phyloP scores from a whole-genome alignment of 2,888 invertebrate species.

The Macrosoma leucophasiata region DNA sequence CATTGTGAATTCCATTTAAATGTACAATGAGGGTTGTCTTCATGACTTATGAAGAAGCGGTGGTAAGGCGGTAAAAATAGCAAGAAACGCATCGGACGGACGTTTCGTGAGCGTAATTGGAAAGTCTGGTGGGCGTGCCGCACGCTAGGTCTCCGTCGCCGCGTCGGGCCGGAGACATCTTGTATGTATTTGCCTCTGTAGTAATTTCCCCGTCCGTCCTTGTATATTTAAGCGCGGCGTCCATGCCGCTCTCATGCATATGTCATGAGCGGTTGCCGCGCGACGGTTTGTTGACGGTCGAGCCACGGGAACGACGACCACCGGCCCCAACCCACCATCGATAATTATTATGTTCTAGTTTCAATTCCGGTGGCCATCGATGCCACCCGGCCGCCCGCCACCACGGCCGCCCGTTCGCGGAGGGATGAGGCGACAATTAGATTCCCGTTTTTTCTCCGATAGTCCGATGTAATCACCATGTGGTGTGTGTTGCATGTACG shows the following conservation, averaged over 20 bases:
- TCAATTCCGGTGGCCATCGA: constrained; percentile 59
- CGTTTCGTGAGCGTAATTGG: constrained; percentile 50
- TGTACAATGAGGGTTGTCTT: constrained; percentile 46
- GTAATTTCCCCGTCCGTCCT: constrained; percentile 67
- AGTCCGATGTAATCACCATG: constrained; percentile 42
- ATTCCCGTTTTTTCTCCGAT: constrained; percentile 51
- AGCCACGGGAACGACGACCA: constrained; percentile 63
- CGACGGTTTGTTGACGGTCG: constrained; percentile 72
- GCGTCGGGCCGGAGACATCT: constrained; percentile 32
- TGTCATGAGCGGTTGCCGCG: constrained; percentile 73
- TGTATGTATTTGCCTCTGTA: constrained; percentile 65
- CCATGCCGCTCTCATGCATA: constrained; percentile 69
- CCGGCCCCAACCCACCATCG: constrained; percentile 47
- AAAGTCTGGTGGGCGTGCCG: constrained; percentile 27
- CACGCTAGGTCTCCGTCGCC: constrained; percentile 31
- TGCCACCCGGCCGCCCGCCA: constrained; percentile 40
- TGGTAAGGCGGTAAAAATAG: constrained; percentile 52
- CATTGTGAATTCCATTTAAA: no score
- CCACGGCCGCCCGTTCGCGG: constrained; percentile 29
- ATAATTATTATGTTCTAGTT: constrained; percentile 70
- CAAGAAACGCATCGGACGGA: constrained; percentile 49
- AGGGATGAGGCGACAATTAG: constrained; percentile 70
- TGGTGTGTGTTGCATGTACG: constrained; percentile 55
- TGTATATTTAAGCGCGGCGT: constrained; percentile 67
- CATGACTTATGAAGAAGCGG: constrained; percentile 62